Evolutionary conservation across 2,797 vertebrate species (phyloP), one percentile per base, ranked within the genome.

Genomic region (Gymnocypris eckloni): DNA sequence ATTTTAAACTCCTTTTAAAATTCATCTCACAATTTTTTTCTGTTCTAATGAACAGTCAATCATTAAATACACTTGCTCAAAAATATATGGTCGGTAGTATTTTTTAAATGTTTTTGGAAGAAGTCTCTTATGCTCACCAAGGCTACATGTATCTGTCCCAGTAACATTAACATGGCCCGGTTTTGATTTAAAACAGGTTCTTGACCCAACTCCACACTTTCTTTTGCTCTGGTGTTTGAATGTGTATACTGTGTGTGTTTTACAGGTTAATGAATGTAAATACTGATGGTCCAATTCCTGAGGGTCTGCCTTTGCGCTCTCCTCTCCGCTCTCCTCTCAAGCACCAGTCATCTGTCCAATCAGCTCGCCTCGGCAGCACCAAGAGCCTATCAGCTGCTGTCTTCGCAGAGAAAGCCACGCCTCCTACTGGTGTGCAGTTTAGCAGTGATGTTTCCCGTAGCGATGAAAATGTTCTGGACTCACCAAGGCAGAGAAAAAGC

Each of bases 331-430:
- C 98, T 25, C 97, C 98, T 0, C 94, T 99, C 83, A 97, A 97
- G 67, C 95, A 97, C 0, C 98, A 99, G 85, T 96, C 98, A 0
- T 99, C 98, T 0, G 97, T 99, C 1, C 97, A 98, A 48, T 99
- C 98, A 0, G 89, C 97, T 0, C 96, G 97, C 1, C 96, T 98
- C 0, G 98, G 98, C 85, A 99, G 98, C 92, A 99, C 97, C 87
- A 98, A 98, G 92, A 99, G 98, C 93, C 95, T 99, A 28, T 98
- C 98, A 0, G 98, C 98, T 0, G 98, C 97, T 0, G 97, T 98
- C 87, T 99, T 98, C 0, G 93, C 96, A 0, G 98, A 99, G 89
- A 98, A 97, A 87, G 97, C 96, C 2, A 95, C 96, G 0, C 96
- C 95, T 0, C 92, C 96, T 0, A 95, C 96, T 22, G 97, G 97